Evolutionary conservation across 2,888 invertebrate species (phyloP), one percentile per base, ranked within the genome.

Genomic region (Choreutis nemorana): DNA sequence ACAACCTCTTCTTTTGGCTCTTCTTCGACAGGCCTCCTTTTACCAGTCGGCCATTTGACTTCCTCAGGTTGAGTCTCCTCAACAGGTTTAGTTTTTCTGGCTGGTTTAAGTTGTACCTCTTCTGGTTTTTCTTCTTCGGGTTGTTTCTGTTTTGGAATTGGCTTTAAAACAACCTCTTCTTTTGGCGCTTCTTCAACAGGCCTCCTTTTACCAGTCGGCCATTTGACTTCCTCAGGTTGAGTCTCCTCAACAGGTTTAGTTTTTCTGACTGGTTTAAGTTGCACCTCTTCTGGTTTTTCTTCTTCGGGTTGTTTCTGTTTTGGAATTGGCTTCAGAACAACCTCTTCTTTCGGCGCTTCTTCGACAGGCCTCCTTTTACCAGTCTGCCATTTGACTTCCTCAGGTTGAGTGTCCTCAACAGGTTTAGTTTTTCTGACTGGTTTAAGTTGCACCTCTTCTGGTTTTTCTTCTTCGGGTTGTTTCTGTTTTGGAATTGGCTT

Each of bases 241-340:
- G 38, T 27, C 32, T 49, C 48, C 33, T 46, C 68, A 28, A 62
- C 56, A 35, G 60, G 55, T 6, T 60, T 35, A 4, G 54, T 44
- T 58, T 66, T 47, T 0, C 51, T 46, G 14, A 62, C 48, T 15
- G 41, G 39, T 27, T 45, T 45, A 15, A 35, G 29, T 39, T 52
- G 55, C 3, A 48, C 38, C 23, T 77, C 67, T 38, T 66, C 65
- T 1, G 55, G 42, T 34, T 67, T 62, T 38, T 65, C 58, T 23
- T 62, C 55, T 13, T 45, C 56, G n/a, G 26, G 23, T 14, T 36
- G 28, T 65, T 45, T 45, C 11, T 48, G 37, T 32, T 57, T 32
- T 45, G 31, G 56, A 40, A 63, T 49, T 1, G 72, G 64, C 36
- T 51, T 52, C 11, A 61, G 34, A 26, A 51, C 43, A 1, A 62